A percentile compares a stretch with the other conserved stretches of the same genome.
These are phyloP conservation scores for Naso thynnoides DNA, from an alignment of 2,797 vertebrate species.

Conservation along the genomic window DNA sequence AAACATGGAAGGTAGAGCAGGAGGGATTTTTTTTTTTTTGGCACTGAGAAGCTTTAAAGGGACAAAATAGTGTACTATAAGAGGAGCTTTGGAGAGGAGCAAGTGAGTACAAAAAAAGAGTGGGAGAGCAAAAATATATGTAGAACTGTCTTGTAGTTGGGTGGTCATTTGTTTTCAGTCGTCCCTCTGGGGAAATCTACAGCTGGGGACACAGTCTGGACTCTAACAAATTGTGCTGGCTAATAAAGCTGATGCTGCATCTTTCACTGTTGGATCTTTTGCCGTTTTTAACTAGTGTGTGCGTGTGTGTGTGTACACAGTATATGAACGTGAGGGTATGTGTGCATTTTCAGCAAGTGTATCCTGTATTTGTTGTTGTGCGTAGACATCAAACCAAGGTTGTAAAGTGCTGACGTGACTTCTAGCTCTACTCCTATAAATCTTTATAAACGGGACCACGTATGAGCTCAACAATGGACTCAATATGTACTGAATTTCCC, in stretches of 20 bases:
- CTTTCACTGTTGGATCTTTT: constrained; percentile 61
- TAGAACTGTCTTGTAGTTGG: constrained; percentile 19
- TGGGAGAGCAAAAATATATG: background rate
- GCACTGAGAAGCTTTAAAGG: constrained; percentile 35
- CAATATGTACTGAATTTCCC: constrained; percentile 16
- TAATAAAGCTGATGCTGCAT: constrained; percentile 76
- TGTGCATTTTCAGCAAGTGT: background rate
- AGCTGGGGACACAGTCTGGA: constrained; percentile 47
- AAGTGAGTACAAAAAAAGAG: constrained; percentile 19
- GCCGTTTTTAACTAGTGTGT: constrained; percentile 52
- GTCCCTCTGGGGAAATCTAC: constrained; percentile 73
- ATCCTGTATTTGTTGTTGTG: constrained; percentile 1
- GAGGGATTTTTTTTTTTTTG: constrained; percentile 20
- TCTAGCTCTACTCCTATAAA: constrained; percentile 44
- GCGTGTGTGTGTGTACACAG: background rate
- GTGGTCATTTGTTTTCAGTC: constrained; percentile 56
- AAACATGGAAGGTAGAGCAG: constrained; percentile 18
- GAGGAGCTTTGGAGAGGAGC: constrained; percentile 32
- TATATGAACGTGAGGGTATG: background rate
- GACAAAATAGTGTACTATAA: constrained; percentile 30
- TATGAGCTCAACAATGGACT: constrained; percentile 30
- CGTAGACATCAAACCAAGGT: constrained; percentile 37
- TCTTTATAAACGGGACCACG: constrained; percentile 40
- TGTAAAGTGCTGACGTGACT: constrained; percentile 44
- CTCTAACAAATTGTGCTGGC: constrained; percentile 75